Percentiles rank a stretch among this genome's conserved stretches.
Evolutionary conservation across 2,888 invertebrate species (phyloP).

Genomic region (Ctenicera cuprea): DNA sequence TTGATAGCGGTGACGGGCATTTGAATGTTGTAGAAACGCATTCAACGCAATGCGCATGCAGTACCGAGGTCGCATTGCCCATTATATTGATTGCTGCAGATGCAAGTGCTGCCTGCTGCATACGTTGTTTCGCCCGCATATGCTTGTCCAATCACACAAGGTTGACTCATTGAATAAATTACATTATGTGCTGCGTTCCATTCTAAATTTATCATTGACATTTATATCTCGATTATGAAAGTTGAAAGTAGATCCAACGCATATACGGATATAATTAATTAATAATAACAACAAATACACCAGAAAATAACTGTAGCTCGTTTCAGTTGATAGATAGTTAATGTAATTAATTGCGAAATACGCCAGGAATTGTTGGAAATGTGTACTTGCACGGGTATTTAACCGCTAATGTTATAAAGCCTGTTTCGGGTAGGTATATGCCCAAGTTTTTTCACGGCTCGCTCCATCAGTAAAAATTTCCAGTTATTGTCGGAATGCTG

Average conservation of each 20-base stretch:
- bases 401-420: neutral
- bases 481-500: constrained; percentile 16
- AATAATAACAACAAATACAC: constrained; percentile 16
- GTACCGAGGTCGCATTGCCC: constrained; percentile 56
- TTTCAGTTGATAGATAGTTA: constrained; percentile 11
- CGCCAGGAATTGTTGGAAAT: neutral
- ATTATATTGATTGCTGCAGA: constrained; percentile 63
- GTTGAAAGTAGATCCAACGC: constrained; percentile 53
- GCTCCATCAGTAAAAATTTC: neutral
- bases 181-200: constrained; percentile 36
- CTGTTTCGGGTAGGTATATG: neutral
- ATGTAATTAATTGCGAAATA: constrained; percentile 9
- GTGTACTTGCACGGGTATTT: neutral
- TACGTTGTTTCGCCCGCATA: constrained; percentile 56
- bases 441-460: neutral
- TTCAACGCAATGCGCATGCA: constrained; percentile 46
- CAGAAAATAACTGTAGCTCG: constrained; percentile 12
- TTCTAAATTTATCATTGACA: constrained; percentile 46
- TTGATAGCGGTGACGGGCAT: constrained; percentile 10
- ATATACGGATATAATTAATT: constrained; percentile 35
- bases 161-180: constrained; percentile 47
- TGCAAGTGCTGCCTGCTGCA: constrained; percentile 56
- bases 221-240: constrained; percentile 37
- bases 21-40: constrained; percentile 14
- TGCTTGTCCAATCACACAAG: constrained; percentile 55